Base-by-base conservation (phyloP, 1,140 invertebrate genomes). In the Solen grandis region DNA sequence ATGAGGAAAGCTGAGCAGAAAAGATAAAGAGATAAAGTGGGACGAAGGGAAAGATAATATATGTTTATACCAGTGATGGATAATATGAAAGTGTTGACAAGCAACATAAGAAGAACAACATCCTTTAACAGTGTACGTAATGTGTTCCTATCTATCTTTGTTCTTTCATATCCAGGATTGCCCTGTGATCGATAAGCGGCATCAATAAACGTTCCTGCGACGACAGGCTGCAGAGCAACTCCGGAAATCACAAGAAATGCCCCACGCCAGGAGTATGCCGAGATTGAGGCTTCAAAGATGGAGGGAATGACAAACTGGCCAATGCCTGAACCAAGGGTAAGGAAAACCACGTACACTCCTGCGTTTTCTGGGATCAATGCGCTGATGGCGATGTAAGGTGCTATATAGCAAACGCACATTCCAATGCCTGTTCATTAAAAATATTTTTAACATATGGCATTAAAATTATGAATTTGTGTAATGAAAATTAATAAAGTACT, bases 401-500 rank as follows among this genome's bases (percentile, higher is more conserved):
- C 50, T n/a, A 72, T 29, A 52, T 72, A 72, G 16, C 69, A 72
- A 16, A 59, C 1, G 25, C 52, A 36, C 69, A 72, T 72, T 3
- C 69, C 69, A 38, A 57, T 36, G 10, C 35, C 69, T 72, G 52
- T n/a, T n/a, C n/a, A n/a, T n/a, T n/a, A n/a, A n/a, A n/a, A n/a
- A n/a, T n/a, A n/a, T n/a, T n/a, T n/a, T n/a, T n/a, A n/a, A n/a
- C n/a, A n/a, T n/a, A n/a, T n/a, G 41, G 59, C 55, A 36, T 31
- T 14, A 10, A 10, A 52, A 50, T 25, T 27, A 35, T 16, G 16
- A 5, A 14, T 31, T 60, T 5, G 16, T n/a, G 29, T 60, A 60
- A 8, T 33, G 8, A 5, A 3, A 31, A 13, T 27, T 13, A 60
- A 5, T 60, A 2, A 27, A 25, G 57, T 14, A 5, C 14, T 27